Evolutionary conservation across 1,140 invertebrate species (phyloP).

Genomic region (Gonioctena quinquepunctata): DNA sequence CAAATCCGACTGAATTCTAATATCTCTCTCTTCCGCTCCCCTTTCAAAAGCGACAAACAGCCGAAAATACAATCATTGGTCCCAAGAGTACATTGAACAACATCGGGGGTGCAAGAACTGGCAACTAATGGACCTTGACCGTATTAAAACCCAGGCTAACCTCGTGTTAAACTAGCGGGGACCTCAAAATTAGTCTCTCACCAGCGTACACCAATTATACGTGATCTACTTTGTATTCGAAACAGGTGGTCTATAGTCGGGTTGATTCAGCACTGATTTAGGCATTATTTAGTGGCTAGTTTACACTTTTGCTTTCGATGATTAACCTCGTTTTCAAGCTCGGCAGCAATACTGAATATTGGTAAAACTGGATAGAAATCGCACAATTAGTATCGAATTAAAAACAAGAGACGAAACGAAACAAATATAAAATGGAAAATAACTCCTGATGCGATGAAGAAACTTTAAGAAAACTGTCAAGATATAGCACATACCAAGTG

Average conservation of each 20-base stretch:
- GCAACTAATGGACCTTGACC: constrained; percentile 7
- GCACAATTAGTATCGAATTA: no score
- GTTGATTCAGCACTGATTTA: neutral
- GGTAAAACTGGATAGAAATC: no score
- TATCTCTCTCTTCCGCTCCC: no score
- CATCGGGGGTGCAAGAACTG: neutral
- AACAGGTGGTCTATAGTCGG: neutral
- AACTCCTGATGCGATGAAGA: no score
- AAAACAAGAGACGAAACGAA: no score
- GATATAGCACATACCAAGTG: no score
- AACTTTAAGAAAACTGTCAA: no score
- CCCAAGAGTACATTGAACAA: neutral
- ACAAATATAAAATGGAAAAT: no score
- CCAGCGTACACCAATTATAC: neutral
- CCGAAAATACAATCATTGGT: neutral
- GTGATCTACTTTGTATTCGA: constrained; percentile 8
- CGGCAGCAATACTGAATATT: no score
- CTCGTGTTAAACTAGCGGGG: neutral
- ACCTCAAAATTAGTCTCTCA: neutral
- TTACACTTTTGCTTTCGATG: neutral
- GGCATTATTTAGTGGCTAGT: neutral
- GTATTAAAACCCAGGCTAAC: neutral
- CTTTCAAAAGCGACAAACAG: no score
- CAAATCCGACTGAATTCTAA: no score
- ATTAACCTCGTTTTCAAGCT: no score